phyloP scores from a whole-genome alignment of 2,797 vertebrate species.

The Pangasius sanitwongsei region DNA sequence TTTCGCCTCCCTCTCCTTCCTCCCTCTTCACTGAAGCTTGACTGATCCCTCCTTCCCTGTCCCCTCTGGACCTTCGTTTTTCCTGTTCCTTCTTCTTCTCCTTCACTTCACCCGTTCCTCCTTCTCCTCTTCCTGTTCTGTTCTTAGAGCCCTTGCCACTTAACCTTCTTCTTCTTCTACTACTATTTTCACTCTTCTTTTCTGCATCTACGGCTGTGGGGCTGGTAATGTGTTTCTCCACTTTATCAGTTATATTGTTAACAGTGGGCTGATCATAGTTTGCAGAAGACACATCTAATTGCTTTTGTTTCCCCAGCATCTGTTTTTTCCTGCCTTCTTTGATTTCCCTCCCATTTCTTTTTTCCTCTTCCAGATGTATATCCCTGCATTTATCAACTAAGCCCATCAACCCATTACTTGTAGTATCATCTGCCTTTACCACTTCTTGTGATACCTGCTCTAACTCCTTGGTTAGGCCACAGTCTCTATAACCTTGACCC shows the following conservation, averaged over 20 bases:
- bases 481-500: constrained; percentile 65
- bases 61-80: constrained; percentile 46
- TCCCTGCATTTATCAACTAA: constrained; percentile 55
- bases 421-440: constrained; percentile 64
- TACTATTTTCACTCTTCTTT: constrained; percentile 57
- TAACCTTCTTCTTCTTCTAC: constrained; percentile 50
- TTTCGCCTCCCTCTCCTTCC: constrained; percentile 40
- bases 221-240: constrained; percentile 73
- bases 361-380: constrained; percentile 45
- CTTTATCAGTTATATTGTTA: constrained; percentile 72
- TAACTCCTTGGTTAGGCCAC: constrained; percentile 29
- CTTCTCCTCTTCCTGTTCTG: constrained; percentile 57
- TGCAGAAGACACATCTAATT: constrained; percentile 27
- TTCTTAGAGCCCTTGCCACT: constrained; percentile 61
- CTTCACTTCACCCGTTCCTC: constrained; percentile 59
- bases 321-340: constrained; percentile 58
- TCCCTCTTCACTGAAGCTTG: constrained; percentile 43
- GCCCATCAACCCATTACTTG: constrained; percentile 26
- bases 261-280: constrained; percentile 44
- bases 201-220: constrained; percentile 54
- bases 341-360: constrained; percentile 23
- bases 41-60: constrained; percentile 54
- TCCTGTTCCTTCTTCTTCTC: constrained; percentile 60
- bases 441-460: constrained; percentile 40
- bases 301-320: constrained; percentile 41